Evolutionary conservation across 2,113 vertebrate species (phyloP).

Genomic region (Prietella phreatophila): DNA sequence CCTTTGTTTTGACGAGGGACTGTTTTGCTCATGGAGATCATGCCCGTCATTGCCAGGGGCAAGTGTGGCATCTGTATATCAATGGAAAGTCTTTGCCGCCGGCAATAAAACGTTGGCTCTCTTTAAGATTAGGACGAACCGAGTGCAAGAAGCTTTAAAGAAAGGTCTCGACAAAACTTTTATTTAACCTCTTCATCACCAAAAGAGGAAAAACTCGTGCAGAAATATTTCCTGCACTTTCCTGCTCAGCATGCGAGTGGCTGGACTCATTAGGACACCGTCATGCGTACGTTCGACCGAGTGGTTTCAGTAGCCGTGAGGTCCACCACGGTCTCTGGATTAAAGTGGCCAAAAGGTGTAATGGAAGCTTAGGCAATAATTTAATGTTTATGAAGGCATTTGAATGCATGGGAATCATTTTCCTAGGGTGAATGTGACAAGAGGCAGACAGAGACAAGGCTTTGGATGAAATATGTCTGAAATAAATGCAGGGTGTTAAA

Average conservation of each 20-base stretch:
- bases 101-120: constrained; percentile 19
- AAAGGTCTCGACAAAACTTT: constrained; percentile 15
- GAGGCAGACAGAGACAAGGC: background rate
- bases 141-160: background rate
- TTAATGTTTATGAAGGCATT: constrained; percentile 23
- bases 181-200: constrained; percentile 26
- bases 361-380: background rate
- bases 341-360: constrained; percentile 15
- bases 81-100: constrained; percentile 34
- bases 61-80: constrained; percentile 38
- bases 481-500: constrained; percentile 15
- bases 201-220: background rate
- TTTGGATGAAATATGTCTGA: constrained; percentile 16
- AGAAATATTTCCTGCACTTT: background rate
- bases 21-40: constrained; percentile 41
- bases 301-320: constrained; percentile 1
- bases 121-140: background rate
- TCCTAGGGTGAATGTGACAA: background rate
- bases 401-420: constrained; percentile 9
- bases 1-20: constrained; percentile 26
- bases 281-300: background rate
- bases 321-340: constrained; percentile 10
- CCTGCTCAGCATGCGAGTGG: background rate
- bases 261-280: background rate
- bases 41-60: constrained; percentile 45